Evolutionary conservation across 2,797 vertebrate genomes (phyloP), one percentile per base, ranked within the genome.

Genomic region (Pelodytes ibericus): DNA sequence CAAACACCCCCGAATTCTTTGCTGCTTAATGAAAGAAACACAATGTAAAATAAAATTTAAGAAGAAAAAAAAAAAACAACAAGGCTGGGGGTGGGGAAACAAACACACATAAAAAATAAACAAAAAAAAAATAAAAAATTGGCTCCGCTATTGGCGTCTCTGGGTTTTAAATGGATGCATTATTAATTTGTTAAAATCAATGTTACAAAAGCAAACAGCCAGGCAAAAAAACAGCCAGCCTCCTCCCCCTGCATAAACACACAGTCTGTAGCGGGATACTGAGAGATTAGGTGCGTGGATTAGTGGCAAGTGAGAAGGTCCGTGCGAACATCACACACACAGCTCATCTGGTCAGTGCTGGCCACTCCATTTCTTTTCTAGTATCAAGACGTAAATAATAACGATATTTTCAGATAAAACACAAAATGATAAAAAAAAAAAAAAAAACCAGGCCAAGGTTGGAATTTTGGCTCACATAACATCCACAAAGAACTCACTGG

Each of bases 401-500:
- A n/a, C n/a, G 29, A 62, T 62, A 64, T 64, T 76, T 53, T 70
- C 47, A 61, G 58, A 77, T 82, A 80, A 62, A 84, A 83, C 67
- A 83, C 81, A 79, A 79, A 26, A 39, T 61, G 71, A 33, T 73
- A 79, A 79, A 78, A 72, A 75, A 79, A 25, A 44, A 61, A 62
- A 56, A 66, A 78, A 75, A 78, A 72, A 79, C 31, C 58, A 44
- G 68, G 57, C 56, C 57, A 66, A 58, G 2, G 62, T 53, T 73
- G 70, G 11, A 56, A 73, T 68, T 51, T 30, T 73, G 62, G 87
- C 73, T 98, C 94, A 99, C 96, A 99, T 99, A 90, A 98, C 96
- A 85, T 98, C 96, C 85, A 98, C 95, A 85, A 98, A 98, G 89
- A 97, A 97, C 91, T 99, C 96, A 82, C 95, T 92, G 88, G 96